Evolutionary conservation across 2,888 invertebrate genomes (phyloP).

Genomic region (Phrixothrix hirtus): DNA sequence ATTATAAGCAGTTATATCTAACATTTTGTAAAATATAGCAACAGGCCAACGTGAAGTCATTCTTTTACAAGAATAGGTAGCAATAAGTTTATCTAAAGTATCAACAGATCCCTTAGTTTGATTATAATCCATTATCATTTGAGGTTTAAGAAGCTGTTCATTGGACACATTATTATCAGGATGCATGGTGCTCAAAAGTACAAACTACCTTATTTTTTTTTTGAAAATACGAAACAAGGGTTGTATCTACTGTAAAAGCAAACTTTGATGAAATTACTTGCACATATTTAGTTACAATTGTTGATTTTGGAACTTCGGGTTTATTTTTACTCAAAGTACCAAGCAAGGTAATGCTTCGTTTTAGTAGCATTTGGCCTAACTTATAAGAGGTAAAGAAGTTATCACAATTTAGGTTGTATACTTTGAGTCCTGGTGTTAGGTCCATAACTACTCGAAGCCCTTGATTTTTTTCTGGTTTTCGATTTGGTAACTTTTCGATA

Average conservation of each 20-base stretch:
- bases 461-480: background rate
- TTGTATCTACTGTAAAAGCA: background rate
- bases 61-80: background rate
- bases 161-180: background rate
- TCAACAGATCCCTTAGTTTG: background rate
- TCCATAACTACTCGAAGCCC: background rate
- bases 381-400: constrained; percentile 1
- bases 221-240: background rate
- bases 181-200: background rate
- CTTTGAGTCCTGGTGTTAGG: background rate
- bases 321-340: background rate
- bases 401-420: background rate
- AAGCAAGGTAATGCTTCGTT: background rate
- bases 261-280: background rate
- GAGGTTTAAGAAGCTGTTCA: background rate
- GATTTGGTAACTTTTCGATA: background rate
- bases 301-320: background rate
- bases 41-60: background rate
- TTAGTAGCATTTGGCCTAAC: background rate
- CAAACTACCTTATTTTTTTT: background rate
- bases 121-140: background rate
- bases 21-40: background rate
- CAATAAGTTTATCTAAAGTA: background rate
- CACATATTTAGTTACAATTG: background rate
- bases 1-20: background rate